Evolutionary conservation across 2,888 invertebrate genomes (phyloP), one percentile per base, ranked within the genome.

Genomic region (Marasmarcha lunaedactyla): DNA sequence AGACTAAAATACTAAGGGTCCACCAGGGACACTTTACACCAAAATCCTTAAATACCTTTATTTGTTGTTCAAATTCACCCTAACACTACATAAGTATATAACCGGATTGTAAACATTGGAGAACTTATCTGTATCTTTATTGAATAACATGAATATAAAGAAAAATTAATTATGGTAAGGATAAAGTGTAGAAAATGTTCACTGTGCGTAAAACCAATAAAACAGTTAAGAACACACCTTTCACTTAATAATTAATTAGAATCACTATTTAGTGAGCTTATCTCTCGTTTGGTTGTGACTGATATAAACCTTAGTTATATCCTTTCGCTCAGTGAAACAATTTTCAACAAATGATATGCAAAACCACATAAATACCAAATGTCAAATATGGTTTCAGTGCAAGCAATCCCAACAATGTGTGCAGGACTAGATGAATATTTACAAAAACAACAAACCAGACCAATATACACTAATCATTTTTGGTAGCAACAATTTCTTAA

Each of bases 141-240:
- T 30, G 3, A 30, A 30, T 2, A 30, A 30, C 9, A 25, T 30
- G 10, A 38, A 38, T 33, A 9, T 13, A 14, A 34, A 34, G 34
- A 4, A 13, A 42, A 39, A 46, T 49, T 44, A 43, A 46, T 55
- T 45, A 52, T 53, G 50, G 49, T 57, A 65, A 63, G 61, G 79
- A 83, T 79, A 79, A 66, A 81, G 81, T 81, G 81, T 83, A 83
- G 81, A 81, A 83, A 83, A 79, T 70, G 50, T 50, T 57, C 54
- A 63, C 55, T 42, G 35, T 47, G 50, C 54, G 57, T 60, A 71
- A 74, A 81, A 79, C 77, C 78, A 78, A 74, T 72, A 71, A 73
- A 74, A 73, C 71, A 63, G 46, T 41, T 42, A 43, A 45, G 42
- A 47, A 39, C 42, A 44, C 44, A 40, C 36, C 44, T 20, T 36